Conservation (phyloP, 2,888 invertebrate genomes). For the Nemotelus pantherinus region DNA sequence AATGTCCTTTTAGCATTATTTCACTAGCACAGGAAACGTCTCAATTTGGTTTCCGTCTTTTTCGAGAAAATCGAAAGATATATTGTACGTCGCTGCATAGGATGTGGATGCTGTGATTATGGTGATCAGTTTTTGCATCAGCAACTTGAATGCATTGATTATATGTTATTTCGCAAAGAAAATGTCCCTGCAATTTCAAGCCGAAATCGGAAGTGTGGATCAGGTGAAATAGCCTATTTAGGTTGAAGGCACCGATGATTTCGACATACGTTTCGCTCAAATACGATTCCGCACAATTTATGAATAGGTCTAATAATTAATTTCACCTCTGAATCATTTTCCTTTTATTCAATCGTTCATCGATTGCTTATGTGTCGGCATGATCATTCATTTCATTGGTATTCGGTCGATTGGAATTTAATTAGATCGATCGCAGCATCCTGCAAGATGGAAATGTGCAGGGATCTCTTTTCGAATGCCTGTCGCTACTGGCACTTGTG, state of each 20-base stretch:
- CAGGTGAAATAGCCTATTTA: too few species aligned
- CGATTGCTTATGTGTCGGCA: conserved; percentile 7
- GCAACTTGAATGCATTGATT: conserved; percentile 4
- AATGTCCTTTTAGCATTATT: conserved; percentile 29
- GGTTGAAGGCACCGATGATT: too few species aligned
- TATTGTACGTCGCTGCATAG: not conserved
- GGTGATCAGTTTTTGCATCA: not conserved
- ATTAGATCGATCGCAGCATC: conserved; percentile 31
- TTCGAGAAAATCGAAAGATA: not conserved
- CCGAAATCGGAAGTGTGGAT: conserved; percentile 23
- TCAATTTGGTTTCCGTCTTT: conserved; percentile 50
- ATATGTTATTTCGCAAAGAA: not conserved
- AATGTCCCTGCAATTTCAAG: not conserved
- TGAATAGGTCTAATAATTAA: too few species aligned
- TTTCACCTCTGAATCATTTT: too few species aligned
- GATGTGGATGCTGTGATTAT: not conserved
- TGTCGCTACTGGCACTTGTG: not conserved
- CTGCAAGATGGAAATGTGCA: not conserved
- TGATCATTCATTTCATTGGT: conserved; percentile 3
- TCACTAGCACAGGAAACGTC: conserved; percentile 47
- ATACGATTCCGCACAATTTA: too few species aligned
- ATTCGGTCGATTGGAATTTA: conserved; percentile 39
- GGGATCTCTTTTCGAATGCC: conserved; percentile 8
- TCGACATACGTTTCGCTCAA: too few species aligned
- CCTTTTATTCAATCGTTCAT: not conserved